A percentile compares a stretch with the other conserved stretches of the same genome.
Conservation (phyloP, 2,797 vertebrate genomes). For the Centropyge bicolor region DNA sequence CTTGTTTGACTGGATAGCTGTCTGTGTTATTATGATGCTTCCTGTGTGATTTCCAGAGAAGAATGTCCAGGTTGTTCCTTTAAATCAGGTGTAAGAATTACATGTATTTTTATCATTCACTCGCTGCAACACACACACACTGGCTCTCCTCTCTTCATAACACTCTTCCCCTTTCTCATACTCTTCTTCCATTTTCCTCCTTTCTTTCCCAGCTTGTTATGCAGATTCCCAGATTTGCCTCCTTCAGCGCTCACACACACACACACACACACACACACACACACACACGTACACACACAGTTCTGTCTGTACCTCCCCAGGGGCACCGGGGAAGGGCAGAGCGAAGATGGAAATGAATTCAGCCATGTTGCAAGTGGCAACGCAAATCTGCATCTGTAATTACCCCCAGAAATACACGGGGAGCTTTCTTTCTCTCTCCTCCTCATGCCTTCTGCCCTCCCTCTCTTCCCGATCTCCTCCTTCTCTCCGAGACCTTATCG, state of each 20-base stretch:
- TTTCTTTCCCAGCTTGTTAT: constrained; percentile 83
- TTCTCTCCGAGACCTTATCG: constrained; percentile 61
- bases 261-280: constrained; percentile 34
- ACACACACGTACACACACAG: constrained; percentile 55
- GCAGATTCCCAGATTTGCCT: constrained; percentile 83
- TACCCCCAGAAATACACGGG: constrained; percentile 86
- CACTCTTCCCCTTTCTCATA: constrained; percentile 52
- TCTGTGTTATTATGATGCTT: background rate
- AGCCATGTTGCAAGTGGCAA: constrained; percentile 90
- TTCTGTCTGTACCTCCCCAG: constrained; percentile 83
- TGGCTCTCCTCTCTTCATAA: constrained; percentile 37
- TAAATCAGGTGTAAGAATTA: constrained; percentile 34
- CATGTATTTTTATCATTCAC: constrained; percentile 40
- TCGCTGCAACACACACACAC: constrained; percentile 25
- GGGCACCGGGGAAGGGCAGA: constrained; percentile 86
- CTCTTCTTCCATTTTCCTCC: constrained; percentile 60
- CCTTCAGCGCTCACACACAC: constrained; percentile 65
- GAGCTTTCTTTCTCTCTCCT: constrained; percentile 73
- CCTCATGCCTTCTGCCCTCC: constrained; percentile 72
- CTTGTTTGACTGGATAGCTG: background rate
- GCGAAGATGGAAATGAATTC: constrained; percentile 89
- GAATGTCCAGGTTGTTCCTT: constrained; percentile 19
- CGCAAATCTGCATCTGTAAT: constrained; percentile 90
- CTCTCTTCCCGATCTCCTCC: constrained; percentile 70
- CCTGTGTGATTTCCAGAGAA: constrained; percentile 3